Percentiles rank a stretch among this genome's conserved stretches.
Evolutionary conservation across 2,113 vertebrate species (phyloP).

Genomic region (Tamias sibiricus): DNA sequence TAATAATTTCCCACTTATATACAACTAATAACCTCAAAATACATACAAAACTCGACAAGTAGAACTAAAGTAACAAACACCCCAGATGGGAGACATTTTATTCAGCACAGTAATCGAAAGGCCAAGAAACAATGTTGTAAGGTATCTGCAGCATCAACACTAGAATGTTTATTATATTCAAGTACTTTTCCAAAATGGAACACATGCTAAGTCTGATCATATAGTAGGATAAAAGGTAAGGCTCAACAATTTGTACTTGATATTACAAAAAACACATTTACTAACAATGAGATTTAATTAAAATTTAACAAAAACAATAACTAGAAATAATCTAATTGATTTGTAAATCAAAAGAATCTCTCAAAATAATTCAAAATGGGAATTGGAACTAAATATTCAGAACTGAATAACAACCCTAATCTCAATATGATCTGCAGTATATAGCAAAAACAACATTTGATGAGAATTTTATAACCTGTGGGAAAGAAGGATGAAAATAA

Average conservation of each 20-base stretch:
- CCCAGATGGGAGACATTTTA: background rate
- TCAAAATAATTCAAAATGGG: background rate
- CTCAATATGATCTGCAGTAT: background rate
- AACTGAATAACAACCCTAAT: background rate
- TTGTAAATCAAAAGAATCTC: background rate
- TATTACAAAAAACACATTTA: background rate
- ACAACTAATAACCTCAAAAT: slow-evolving; percentile 4
- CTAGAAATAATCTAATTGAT: background rate
- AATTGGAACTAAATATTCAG: slow-evolving; percentile 6
- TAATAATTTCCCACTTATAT: background rate
- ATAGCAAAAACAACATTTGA: background rate
- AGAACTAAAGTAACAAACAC: background rate
- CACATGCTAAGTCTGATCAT: background rate
- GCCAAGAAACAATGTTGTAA: background rate
- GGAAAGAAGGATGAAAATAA: background rate
- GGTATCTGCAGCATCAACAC: background rate
- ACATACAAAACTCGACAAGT: background rate
- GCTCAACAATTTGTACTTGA: background rate
- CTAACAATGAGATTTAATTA: background rate
- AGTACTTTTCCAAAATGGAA: slow-evolving; percentile 16
- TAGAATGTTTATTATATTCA: background rate
- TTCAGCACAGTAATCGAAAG: background rate
- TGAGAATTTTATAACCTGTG: background rate
- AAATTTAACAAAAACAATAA: background rate
- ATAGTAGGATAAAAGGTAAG: background rate